Conservation (phyloP, 2,113 vertebrate species). For the Oplegnathus fasciatus region DNA sequence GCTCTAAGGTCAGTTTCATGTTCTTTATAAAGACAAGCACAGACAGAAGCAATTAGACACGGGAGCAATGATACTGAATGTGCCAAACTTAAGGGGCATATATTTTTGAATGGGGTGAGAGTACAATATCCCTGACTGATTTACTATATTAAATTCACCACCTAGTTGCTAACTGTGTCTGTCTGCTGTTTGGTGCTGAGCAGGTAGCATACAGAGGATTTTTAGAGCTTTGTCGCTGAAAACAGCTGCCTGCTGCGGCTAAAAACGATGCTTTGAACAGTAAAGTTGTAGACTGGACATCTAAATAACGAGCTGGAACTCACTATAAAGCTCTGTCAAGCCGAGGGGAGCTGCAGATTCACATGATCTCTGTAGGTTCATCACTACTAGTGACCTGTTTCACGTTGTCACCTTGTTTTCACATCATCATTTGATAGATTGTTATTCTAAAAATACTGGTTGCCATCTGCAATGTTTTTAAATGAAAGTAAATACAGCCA, state of each 20-base stretch:
- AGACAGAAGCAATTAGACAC: neutral
- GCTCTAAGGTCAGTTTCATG: neutral
- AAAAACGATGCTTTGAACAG: neutral
- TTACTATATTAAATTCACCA: neutral
- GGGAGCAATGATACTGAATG: neutral
- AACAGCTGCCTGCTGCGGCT: neutral
- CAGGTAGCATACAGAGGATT: neutral
- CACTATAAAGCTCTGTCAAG: too few species aligned
- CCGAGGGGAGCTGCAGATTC: too few species aligned
- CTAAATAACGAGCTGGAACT: neutral
- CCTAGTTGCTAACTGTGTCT: neutral
- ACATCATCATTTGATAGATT: neutral
- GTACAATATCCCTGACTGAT: neutral
- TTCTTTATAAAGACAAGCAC: neutral
- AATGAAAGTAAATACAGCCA: neutral
- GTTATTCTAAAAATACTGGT: neutral
- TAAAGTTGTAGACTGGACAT: neutral
- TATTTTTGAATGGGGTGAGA: neutral
- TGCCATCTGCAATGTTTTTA: neutral
- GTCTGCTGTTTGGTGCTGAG: neutral
- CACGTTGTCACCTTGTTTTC: neutral
- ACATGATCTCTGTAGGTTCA: too few species aligned
- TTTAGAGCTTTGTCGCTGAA: neutral
- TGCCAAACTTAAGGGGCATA: neutral
- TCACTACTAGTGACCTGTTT: too few species aligned